Conservation (phyloP, 2,113 vertebrate species). For the Alexandromys fortis region DNA sequence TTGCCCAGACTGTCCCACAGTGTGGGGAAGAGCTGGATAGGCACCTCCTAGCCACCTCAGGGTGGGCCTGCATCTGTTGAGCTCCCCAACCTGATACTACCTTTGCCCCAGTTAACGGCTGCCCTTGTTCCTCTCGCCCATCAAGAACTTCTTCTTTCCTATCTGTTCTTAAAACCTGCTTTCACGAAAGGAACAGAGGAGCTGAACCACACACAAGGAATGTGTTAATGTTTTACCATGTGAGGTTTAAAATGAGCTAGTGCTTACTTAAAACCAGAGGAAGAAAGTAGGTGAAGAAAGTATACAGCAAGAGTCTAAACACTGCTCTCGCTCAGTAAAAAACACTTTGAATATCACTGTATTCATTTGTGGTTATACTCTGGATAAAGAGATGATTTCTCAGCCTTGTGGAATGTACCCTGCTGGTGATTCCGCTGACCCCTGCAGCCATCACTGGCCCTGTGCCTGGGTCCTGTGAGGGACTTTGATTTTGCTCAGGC, state of each 20-base stretch:
- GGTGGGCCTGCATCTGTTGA: background rate
- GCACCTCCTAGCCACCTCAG: background rate
- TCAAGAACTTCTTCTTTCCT: background rate
- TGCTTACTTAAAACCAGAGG: background rate
- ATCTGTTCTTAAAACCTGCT: background rate
- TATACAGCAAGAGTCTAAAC: background rate
- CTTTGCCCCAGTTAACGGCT: background rate
- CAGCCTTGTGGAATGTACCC: background rate
- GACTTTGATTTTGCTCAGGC: background rate
- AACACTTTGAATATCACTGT: background rate
- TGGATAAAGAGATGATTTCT: background rate
- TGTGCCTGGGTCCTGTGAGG: background rate
- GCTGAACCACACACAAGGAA: background rate
- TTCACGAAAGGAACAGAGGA: background rate
- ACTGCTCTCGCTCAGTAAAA: background rate
- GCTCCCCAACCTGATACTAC: background rate
- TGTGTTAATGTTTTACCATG: background rate
- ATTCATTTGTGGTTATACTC: background rate
- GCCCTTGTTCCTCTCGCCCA: background rate
- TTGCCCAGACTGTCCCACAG: background rate
- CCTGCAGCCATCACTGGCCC: background rate
- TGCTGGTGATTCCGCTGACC: background rate
- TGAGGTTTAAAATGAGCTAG: constrained; percentile 24
- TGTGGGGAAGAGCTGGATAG: rapidly evolving
- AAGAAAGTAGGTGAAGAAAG: background rate